Evolutionary conservation across 2,888 invertebrate genomes (phyloP), one percentile per base, ranked within the genome.

Genomic region (Cyrtodaria siliqua): DNA sequence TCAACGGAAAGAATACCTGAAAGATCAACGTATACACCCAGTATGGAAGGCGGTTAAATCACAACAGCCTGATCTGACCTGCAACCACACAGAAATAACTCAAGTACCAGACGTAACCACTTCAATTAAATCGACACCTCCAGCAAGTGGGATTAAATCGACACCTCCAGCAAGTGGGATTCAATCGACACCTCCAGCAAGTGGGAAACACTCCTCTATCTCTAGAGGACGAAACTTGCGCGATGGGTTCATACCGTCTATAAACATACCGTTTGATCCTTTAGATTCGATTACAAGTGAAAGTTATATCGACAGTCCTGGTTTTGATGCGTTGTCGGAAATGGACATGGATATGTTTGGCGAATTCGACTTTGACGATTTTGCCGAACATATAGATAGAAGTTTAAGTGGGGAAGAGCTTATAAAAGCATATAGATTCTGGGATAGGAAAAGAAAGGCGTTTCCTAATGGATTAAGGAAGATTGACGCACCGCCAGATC

Each of bases 361-460:
- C 12, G 71, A 68, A 1, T 67, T 77, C 42, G 68, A 77, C 38
- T n/a, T 77, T 49, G 52, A 57, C 57, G 59, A 69, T 8, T 52
- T 77, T 14, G 53, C 71, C 16, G 64, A 77, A 18, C 71, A 77
- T 26, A 72, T 77, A 12, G 77, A 77, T 26, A 50, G 77, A 56
- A 71, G 77, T 29, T 59, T 77, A 60, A 3, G 44, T 9, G 77
- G 77, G 1, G 77, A 68, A 16, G 77, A 77, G n/a, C 63, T 77
- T n/a, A 72, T 77, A 2, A 77, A 68, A 26, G 77, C 77, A 2
- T 77, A 77, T 49, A 56, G 77, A 16, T 42, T 77, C 23, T 77
- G 77, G 77, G 77, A 77, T 44, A 50, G 77, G n/a, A 68, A 72
- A 29, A 50, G 68, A 20, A 77, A 77, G 49, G 72, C 68, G 0